Conservation (phyloP, 2,113 vertebrate species). For the Mohoua ochrocephala region DNA sequence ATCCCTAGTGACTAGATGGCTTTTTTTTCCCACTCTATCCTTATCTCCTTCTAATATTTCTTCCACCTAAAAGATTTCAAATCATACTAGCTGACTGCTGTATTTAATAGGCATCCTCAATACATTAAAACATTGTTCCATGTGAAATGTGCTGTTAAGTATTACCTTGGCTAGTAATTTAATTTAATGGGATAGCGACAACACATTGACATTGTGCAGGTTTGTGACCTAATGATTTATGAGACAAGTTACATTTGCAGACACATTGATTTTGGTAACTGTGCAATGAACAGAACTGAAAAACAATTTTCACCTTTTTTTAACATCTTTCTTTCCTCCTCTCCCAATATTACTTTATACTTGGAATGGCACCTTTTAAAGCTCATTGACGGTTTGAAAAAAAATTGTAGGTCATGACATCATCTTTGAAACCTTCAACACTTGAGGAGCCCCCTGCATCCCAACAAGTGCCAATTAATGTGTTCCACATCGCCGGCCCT, state of each 20-base stretch:
- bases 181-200: constrained; percentile 39
- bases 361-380: background rate
- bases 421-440: background rate
- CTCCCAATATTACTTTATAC: background rate
- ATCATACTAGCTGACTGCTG: background rate
- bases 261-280: constrained; percentile 49
- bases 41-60: background rate
- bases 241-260: constrained; percentile 45
- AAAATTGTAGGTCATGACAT: background rate
- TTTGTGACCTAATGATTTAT: constrained; percentile 64
- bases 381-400: background rate
- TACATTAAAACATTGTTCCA: constrained; percentile 36
- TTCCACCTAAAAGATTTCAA: background rate
- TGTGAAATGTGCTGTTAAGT: constrained; percentile 33
- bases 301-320: background rate
- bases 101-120: constrained; percentile 19
- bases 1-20: background rate
- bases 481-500: background rate
- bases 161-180: constrained; percentile 49
- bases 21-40: background rate
- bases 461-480: constrained; percentile 2
- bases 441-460: background rate
- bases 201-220: constrained; percentile 47
- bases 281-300: background rate
- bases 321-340: background rate